phyloP scores from a whole-genome alignment of 2,888 invertebrate species.

The Pherbina coryleti region DNA sequence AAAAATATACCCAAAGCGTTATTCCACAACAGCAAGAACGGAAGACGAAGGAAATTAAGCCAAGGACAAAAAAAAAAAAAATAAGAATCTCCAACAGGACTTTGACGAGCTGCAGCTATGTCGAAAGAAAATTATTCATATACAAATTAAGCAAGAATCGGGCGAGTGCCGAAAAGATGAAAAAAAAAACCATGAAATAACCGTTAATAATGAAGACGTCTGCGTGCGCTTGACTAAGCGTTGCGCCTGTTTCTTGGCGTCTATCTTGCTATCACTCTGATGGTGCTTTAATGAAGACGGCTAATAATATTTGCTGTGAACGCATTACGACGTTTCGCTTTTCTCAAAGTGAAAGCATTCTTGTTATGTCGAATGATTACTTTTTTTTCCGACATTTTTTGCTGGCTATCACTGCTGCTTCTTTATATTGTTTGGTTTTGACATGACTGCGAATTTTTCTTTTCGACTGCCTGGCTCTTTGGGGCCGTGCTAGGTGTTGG shows the following conservation, averaged over 20 bases:
- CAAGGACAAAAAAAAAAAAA: not conserved
- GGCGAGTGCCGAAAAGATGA: not conserved
- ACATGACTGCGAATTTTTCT: not conserved
- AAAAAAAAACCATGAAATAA: not conserved
- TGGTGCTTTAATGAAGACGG: not conserved
- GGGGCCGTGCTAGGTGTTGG: not conserved
- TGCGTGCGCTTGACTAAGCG: not conserved
- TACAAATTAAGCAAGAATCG: not conserved
- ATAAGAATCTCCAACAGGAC: too few relatives aligned
- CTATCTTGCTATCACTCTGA: not conserved
- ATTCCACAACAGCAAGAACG: not conserved
- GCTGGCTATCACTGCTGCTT: not conserved
- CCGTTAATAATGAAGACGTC: conserved; percentile 31
- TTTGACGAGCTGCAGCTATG: not conserved
- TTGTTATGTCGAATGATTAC: not conserved
- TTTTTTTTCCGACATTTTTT: not conserved
- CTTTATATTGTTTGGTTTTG: not conserved
- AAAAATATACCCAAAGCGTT: not conserved
- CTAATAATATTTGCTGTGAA: not conserved
- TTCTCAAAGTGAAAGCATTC: not conserved
- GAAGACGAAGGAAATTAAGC: conserved; percentile 7
- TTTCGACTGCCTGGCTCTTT: not conserved
- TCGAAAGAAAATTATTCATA: not conserved
- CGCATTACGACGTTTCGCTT: not conserved
- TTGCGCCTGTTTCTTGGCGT: not conserved